A percentile compares a stretch with the other conserved stretches of the same genome.
phyloP scores from a whole-genome alignment of 2,797 vertebrate species.

The Hozukius guyotensis region DNA sequence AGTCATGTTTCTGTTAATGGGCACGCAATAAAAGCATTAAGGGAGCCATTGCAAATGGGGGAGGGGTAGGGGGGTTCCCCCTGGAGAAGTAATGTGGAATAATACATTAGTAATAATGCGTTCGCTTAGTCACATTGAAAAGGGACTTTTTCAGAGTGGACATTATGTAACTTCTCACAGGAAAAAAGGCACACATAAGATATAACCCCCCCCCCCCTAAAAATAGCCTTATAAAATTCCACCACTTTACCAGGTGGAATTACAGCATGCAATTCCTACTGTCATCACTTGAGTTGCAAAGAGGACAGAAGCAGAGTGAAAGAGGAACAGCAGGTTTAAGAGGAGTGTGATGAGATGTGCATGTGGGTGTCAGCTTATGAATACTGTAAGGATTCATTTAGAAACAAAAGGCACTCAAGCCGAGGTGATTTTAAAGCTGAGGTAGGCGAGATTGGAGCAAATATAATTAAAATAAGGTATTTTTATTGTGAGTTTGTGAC shows the following conservation, averaged over 20 bases:
- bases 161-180: slow-evolving; percentile 70
- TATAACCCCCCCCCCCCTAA: slow-evolving; percentile 11
- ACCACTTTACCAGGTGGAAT: slow-evolving; percentile 60
- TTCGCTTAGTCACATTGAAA: slow-evolving; percentile 56
- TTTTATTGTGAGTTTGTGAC: too few species aligned
- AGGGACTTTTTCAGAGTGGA: slow-evolving; percentile 64
- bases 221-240: slow-evolving; percentile 65
- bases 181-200: slow-evolving; percentile 56
- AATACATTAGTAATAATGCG: slow-evolving; percentile 65
- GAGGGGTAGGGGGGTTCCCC: slow-evolving; percentile 55
- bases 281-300: slow-evolving; percentile 45
- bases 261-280: slow-evolving; percentile 45
- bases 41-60: slow-evolving; percentile 51
- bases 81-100: slow-evolving; percentile 71
- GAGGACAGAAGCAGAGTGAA: slow-evolving; percentile 38
- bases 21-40: slow-evolving; percentile 76
- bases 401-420: slow-evolving; percentile 6
- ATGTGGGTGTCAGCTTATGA: slow-evolving; percentile 13
- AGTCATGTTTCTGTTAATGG: slow-evolving; percentile 77
- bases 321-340: slow-evolving; percentile 26
- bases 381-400: slow-evolving; percentile 22
- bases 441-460: too few species aligned
- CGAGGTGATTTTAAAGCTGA: background rate
- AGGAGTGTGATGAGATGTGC: slow-evolving; percentile 21
- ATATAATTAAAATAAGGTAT: too few species aligned